Conservation (phyloP, 2,113 vertebrate species). For the Pterocles gutturalis region DNA sequence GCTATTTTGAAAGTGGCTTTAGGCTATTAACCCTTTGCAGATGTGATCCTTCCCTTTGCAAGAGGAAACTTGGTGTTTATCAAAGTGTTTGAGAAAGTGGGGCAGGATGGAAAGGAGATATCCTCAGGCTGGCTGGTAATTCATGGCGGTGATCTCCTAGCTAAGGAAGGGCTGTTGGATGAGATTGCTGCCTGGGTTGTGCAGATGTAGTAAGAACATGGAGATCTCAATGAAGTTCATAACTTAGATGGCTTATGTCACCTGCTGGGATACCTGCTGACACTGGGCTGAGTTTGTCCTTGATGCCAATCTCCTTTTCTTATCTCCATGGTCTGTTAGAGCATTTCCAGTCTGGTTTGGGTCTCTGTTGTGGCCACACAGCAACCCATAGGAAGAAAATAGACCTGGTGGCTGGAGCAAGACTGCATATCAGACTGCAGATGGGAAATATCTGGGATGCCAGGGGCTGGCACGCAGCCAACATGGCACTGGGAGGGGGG, state of each 20-base stretch:
- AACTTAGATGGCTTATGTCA: not conserved
- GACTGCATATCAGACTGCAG: not conserved
- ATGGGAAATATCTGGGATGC: not conserved
- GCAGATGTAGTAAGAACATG: not conserved
- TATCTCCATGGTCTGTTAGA: not conserved
- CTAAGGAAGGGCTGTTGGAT: not conserved
- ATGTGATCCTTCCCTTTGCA: not conserved
- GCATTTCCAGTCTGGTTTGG: not conserved
- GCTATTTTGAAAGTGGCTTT: not conserved
- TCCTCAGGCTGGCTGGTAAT: not conserved
- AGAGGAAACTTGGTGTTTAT: not conserved
- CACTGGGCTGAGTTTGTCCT: not conserved
- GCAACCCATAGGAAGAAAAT: not conserved
- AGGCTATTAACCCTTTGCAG: not conserved
- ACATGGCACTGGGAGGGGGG: too few species aligned
- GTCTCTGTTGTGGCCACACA: not conserved
- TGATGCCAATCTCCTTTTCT: not conserved
- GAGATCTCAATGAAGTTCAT: not conserved
- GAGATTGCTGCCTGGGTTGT: not conserved
- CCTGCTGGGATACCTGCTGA: not conserved
- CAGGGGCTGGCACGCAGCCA: too few species aligned
- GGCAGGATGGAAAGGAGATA: not conserved
- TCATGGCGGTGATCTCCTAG: not conserved
- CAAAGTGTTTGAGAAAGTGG: not conserved
- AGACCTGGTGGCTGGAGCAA: not conserved